These are phyloP conservation scores for Eumeta japonica DNA, from an alignment of 1,140 invertebrate genomes.

Conservation along the genomic window DNA sequence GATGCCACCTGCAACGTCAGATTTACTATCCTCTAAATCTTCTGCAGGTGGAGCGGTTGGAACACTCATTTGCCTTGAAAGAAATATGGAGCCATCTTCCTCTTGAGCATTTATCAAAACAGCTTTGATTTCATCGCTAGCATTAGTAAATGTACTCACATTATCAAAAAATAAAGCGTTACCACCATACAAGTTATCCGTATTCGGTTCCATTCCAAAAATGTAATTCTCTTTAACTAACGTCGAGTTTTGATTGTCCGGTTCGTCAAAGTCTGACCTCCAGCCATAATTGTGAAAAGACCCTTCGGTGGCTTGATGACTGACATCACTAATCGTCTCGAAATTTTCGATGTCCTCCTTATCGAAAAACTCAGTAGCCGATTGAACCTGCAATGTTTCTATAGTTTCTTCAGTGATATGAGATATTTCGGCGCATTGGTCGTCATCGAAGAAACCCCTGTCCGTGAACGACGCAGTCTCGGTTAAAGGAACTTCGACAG, in stretches of 20 bases:
- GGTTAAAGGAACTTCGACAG: slow-evolving; percentile 29
- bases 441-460: slow-evolving; percentile 13
- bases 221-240: too few relatives aligned
- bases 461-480: slow-evolving; percentile 11
- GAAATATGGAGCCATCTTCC: slow-evolving; percentile 13
- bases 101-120: slow-evolving; percentile 29
- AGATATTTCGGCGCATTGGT: slow-evolving; percentile 27
- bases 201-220: slow-evolving; percentile 16
- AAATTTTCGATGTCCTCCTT: slow-evolving; percentile 12
- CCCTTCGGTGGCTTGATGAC: too few relatives aligned
- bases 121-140: slow-evolving; percentile 41
- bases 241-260: too few relatives aligned
- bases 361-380: slow-evolving; percentile 25
- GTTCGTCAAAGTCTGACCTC: slow-evolving; percentile 16
- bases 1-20: slow-evolving; percentile 33
- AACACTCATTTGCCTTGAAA: slow-evolving; percentile 25
- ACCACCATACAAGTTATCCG: slow-evolving; percentile 20
- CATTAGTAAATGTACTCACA: slow-evolving; percentile 29
- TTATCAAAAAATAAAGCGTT: slow-evolving; percentile 32
- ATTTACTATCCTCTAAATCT: slow-evolving; percentile 29
- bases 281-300: slow-evolving; percentile 36
- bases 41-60: slow-evolving; percentile 26
- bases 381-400: slow-evolving; percentile 29
- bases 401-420: slow-evolving; percentile 36
- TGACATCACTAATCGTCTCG: too few relatives aligned